A percentile compares a stretch with the other conserved stretches of the same genome.
Evolutionary conservation across 2,797 vertebrate species (phyloP).

Genomic region (Borostomias antarcticus): DNA sequence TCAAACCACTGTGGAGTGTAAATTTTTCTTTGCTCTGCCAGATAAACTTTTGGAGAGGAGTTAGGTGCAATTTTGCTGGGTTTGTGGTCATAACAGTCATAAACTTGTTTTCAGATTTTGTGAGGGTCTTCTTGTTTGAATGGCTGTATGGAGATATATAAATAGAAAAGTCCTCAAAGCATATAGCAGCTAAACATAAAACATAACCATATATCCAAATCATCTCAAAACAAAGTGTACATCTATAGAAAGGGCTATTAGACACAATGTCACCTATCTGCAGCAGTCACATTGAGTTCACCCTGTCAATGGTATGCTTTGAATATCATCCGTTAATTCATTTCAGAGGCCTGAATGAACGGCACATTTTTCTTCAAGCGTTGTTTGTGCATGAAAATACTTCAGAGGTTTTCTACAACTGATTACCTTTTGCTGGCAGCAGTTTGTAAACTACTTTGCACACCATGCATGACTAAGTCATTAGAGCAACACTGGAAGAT

Average conservation of each 20-base stretch:
- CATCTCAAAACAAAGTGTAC: no score
- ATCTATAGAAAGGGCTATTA: no score
- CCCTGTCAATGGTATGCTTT: not conserved
- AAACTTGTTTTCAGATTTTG: constrained; percentile 25
- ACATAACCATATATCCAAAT: not conserved
- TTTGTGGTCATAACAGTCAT: constrained; percentile 27
- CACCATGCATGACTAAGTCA: constrained; percentile 66
- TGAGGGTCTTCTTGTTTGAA: constrained; percentile 18
- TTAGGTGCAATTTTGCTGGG: constrained; percentile 14
- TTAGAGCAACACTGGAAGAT: constrained; percentile 73
- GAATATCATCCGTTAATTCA: not conserved
- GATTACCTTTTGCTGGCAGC: constrained; percentile 77
- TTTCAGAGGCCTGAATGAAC: not conserved
- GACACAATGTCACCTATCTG: not conserved
- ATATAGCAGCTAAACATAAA: constrained; percentile 6
- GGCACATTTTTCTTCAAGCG: constrained; percentile 33
- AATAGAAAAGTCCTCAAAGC: constrained; percentile 21
- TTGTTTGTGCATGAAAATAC: constrained; percentile 52
- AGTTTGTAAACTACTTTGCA: constrained; percentile 66
- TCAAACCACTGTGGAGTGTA: not conserved
- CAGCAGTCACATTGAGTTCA: not conserved
- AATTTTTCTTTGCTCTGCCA: constrained; percentile 9
- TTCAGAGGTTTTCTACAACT: constrained; percentile 66
- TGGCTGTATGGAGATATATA: constrained; percentile 3
- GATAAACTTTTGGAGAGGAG: constrained; percentile 9